Evolutionary conservation across 2,797 vertebrate genomes (phyloP), one percentile per base, ranked within the genome.

Genomic region (Craterocephalus amniculus): DNA sequence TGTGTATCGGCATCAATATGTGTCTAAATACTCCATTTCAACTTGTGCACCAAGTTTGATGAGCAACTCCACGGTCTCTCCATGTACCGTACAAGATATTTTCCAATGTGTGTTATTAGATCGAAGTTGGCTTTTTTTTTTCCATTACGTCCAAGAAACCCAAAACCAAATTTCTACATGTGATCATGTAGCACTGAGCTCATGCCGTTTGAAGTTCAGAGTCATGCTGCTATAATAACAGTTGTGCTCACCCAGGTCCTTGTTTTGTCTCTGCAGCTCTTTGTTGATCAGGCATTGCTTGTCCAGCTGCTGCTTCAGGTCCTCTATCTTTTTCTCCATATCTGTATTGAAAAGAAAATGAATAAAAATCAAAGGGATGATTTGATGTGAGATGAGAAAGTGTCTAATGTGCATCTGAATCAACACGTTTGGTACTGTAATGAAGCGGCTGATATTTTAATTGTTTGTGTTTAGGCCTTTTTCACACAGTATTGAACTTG

Each of bases 281-380:
- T 89, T 24, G 76, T 94, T 95, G 81, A 91, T 88, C 63, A 91
- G 73, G 70, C 91, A 94, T 59, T 90, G 91, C 49, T 92, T 92
- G 78, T 95, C 93, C 62, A 95, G 89, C 89, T 84, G 93, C 61
- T 93, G 90, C 63, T 78, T 91, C 70, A 95, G 82, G 11, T 95
- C 92, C 56, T 93, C 91, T 31, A 95, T 48, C 74, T 87, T 89
- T 27, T 80, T 87, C 79, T 96, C 95, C 95, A 96, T 96, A 72
- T n/a, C 89, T 91, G 36, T 27, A 58, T 4, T 20, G 14, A 16
- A 11, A 48, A 34, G 11, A 9, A 34, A 36, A 26, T 24, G 8
- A 60, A 34, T 35, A 3, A 27, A 55, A 2, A 59, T 24, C 20
- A 1, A 12, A 22, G 22, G 18, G 57, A 35, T 38, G 34, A 72